phyloP scores from a whole-genome alignment of 2,888 invertebrate genomes.

The Eurytoma californica region DNA sequence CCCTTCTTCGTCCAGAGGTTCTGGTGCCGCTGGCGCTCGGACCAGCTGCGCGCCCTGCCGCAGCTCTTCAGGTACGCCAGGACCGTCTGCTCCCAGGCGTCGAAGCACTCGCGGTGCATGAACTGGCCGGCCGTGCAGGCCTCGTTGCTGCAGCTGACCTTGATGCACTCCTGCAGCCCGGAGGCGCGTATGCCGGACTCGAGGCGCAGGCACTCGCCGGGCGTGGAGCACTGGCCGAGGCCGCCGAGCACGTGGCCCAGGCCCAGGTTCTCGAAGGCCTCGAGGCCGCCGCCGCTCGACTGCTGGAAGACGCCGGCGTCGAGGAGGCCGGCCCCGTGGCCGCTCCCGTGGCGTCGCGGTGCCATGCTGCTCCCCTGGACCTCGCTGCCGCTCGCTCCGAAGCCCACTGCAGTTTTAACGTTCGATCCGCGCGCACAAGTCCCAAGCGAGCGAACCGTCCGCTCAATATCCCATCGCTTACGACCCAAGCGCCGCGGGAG shows the following conservation, averaged over 20 bases:
- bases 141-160: slow-evolving; percentile 96
- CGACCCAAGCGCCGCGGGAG: no score
- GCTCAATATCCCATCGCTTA: no score
- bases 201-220: slow-evolving; percentile 87
- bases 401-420: no score
- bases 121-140: slow-evolving; percentile 90
- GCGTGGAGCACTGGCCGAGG: slow-evolving; percentile 86
- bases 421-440: neutral
- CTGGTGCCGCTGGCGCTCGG: slow-evolving; percentile 94
- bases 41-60: slow-evolving; percentile 95
- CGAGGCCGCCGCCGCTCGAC: slow-evolving; percentile 35
- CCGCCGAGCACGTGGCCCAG: slow-evolving; percentile 62
- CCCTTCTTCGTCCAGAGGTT: slow-evolving; percentile 99
- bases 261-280: slow-evolving; percentile 64
- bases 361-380: slow-evolving; percentile 65
- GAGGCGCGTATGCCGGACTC: slow-evolving; percentile 78
- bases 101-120: slow-evolving; percentile 98
- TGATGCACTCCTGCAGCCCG: slow-evolving; percentile 85
- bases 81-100: slow-evolving; percentile 93
- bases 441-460: no score
- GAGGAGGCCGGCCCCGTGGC: slow-evolving; percentile 56
- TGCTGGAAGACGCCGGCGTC: slow-evolving; percentile 39
- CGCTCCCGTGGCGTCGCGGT: slow-evolving; percentile 70
- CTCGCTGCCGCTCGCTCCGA: neutral
- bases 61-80: slow-evolving; percentile 92